Evolutionary conservation across 2,797 vertebrate species (phyloP).

Genomic region (Sparus aurata): DNA sequence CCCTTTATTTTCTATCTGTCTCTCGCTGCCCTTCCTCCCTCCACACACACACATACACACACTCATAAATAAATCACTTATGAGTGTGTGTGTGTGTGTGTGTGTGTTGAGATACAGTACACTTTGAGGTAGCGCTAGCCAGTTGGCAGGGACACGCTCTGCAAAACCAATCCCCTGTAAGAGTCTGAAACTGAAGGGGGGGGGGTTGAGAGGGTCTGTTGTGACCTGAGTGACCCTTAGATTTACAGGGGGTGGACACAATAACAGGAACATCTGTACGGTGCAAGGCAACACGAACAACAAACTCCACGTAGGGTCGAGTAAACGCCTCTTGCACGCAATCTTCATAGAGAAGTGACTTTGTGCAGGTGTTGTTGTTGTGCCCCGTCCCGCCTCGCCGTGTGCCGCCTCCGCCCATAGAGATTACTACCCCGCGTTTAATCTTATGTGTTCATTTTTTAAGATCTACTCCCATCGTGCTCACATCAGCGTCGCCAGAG

Average conservation of each 20-base stretch:
- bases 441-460: conserved; percentile 45
- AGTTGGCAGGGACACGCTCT: conserved; percentile 62
- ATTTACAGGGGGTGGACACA: conserved; percentile 53
- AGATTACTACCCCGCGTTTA: conserved; percentile 49
- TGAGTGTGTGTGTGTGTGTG: not conserved
- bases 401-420: conserved; percentile 7
- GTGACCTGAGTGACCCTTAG: conserved; percentile 67
- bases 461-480: conserved; percentile 40
- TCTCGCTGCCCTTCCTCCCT: not conserved
- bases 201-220: conserved; percentile 57
- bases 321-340: conserved; percentile 21
- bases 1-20: conserved; percentile 46
- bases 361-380: conserved; percentile 61
- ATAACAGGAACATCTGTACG: conserved; percentile 62
- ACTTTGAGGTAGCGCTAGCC: conserved; percentile 54
- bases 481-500: conserved; percentile 25
- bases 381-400: not conserved
- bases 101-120: conserved; percentile 48
- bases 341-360: conserved; percentile 26
- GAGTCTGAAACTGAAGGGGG: conserved; percentile 51
- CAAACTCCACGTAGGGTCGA: conserved; percentile 29
- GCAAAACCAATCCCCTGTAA: conserved; percentile 67
- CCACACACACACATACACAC: not conserved
- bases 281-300: conserved; percentile 48
- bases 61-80: conserved; percentile 13